These are phyloP conservation scores for Urosaurus nigricauda DNA, from an alignment of 2,797 vertebrate species.

Conservation along the genomic window DNA sequence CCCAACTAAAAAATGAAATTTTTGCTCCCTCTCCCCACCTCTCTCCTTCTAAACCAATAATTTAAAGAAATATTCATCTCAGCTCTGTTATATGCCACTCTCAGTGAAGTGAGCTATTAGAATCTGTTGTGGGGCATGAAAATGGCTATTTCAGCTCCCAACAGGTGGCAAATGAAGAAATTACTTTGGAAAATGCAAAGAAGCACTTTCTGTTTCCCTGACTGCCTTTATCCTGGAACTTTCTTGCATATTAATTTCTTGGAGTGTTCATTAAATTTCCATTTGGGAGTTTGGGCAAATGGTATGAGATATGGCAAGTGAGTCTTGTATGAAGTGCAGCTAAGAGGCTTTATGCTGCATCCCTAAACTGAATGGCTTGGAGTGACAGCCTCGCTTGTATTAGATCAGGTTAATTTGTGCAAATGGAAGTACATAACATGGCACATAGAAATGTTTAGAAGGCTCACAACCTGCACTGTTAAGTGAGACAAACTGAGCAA, in stretches of 20 bases:
- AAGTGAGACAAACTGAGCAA: conserved; percentile 31
- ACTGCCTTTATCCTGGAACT: background rate
- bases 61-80: background rate
- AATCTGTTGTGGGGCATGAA: background rate
- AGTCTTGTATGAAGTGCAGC: background rate
- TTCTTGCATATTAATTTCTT: background rate
- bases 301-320: conserved; percentile 3
- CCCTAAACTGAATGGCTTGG: background rate
- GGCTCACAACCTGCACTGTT: background rate
- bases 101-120: background rate
- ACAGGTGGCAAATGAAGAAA: conserved; percentile 5
- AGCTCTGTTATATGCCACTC: background rate
- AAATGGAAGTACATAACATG: background rate
- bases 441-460: background rate
- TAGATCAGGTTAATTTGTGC: background rate
- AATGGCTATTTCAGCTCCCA: background rate
- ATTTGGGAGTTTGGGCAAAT: conserved; percentile 32
- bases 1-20: background rate
- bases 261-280: conserved; percentile 32
- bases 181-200: conserved; percentile 26
- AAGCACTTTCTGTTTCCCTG: conserved; percentile 16
- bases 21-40: background rate
- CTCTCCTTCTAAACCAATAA: background rate
- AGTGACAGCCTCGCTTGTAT: conserved; percentile 3
- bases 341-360: background rate